Conservation (phyloP, 2,888 invertebrate species). For the Anthophora plumipes region DNA sequence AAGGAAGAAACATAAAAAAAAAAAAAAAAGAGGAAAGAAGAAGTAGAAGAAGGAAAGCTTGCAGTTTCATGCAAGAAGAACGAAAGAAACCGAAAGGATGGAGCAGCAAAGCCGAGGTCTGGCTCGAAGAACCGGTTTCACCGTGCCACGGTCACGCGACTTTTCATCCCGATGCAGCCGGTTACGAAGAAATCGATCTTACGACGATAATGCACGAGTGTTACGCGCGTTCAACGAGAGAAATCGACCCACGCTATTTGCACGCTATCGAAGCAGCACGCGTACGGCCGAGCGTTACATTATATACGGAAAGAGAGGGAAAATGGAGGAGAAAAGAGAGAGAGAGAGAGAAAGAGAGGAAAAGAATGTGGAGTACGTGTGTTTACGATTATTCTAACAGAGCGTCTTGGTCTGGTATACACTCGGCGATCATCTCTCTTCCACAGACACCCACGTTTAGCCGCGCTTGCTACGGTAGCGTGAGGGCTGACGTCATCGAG, state of each 20-base stretch:
- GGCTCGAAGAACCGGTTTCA: conserved; percentile 53
- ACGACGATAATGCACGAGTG: conserved; percentile 57
- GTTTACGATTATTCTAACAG: conserved; percentile 17
- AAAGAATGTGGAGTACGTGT: not conserved
- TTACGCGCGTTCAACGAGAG: conserved; percentile 49
- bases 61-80: conserved; percentile 24
- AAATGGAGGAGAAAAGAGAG: not conserved
- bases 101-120: conserved; percentile 38
- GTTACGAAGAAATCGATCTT: conserved; percentile 62
- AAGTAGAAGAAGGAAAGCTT: not conserved
- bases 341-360: too few relatives aligned
- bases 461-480: conserved; percentile 27
- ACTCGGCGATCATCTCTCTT: not conserved
- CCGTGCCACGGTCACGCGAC: conserved; percentile 61
- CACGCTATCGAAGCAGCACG: not conserved
- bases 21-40: not conserved
- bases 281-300: not conserved
- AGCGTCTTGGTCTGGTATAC: not conserved
- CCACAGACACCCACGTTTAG: conserved; percentile 25
- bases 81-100: conserved; percentile 55
- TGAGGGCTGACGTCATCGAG: conserved; percentile 66
- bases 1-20: too few relatives aligned
- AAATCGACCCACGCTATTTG: conserved; percentile 28
- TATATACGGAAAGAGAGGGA: not conserved
- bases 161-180: conserved; percentile 52